A percentile compares a stretch with the other conserved stretches of the same genome.
Conservation (phyloP, 2,113 vertebrate species). For the Orthonyx spaldingii region DNA sequence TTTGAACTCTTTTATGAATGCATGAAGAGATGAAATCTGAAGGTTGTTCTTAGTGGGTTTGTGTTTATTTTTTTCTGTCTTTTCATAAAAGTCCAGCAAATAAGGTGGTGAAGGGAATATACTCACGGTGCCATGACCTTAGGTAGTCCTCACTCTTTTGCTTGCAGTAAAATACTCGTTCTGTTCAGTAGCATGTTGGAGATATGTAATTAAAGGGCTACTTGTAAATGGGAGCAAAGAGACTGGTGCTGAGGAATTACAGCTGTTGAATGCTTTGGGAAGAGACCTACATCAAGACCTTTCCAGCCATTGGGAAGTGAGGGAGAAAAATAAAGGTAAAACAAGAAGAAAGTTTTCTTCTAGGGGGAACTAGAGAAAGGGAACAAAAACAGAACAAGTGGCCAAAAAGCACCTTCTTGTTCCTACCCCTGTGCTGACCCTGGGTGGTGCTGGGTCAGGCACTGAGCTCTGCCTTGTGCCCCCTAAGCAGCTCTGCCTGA, state of each 20-base stretch:
- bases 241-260: neutral
- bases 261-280: neutral
- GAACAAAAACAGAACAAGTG: neutral
- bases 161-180: neutral
- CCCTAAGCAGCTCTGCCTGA: neutral
- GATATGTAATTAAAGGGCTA: neutral
- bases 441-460: neutral
- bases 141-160: neutral
- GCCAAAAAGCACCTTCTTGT: neutral
- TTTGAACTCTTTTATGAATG: neutral
- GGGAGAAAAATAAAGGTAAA: neutral
- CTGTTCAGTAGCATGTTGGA: neutral
- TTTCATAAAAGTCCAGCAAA: neutral
- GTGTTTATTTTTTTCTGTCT: neutral
- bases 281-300: neutral
- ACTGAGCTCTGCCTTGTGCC: neutral
- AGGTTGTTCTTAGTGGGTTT: neutral
- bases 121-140: neutral
- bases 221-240: neutral
- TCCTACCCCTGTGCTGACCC: neutral
- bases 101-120: neutral
- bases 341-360: neutral
- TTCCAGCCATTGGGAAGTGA: neutral
- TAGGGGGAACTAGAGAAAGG: neutral
- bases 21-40: neutral